Base-by-base conservation (phyloP, 2,113 vertebrate genomes). In the Thunnus thynnus region DNA sequence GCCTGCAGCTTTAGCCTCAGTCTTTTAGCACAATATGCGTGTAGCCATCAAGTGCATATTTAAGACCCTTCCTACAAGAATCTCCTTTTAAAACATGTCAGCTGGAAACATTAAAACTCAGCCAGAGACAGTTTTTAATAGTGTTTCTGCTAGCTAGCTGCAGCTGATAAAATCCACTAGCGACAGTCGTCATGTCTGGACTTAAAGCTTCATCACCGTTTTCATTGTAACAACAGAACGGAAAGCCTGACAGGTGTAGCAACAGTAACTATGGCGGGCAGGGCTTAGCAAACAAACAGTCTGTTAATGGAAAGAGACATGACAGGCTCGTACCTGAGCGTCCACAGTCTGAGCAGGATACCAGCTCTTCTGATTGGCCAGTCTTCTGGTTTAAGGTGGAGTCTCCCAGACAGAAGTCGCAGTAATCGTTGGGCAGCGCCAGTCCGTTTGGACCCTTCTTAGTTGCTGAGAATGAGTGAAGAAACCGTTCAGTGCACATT, bases 371-470 rank as follows among this genome's bases (percentile, higher is more conserved):
- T 0, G 98, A 96, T 25, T 99, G 97, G 1, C 96, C 97, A 0
- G 98, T 99, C 74, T 99, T 99, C 95, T 99, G 99, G 93, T 99
- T 99, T 92, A 98, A 95, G 83, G 97, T 97, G 41, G 98, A 99
- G 80, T 99, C 98, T 0, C 98, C 98, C 89, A 99, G 92, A 83
- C 98, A 99, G 94, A 99, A 99, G 84, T 99, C 98, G 1, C 98
- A 99, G 94, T 99, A 99, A 86, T 99, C 98, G 87, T 99, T 99
- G 86, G 98, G 98, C 70, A 98, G 63, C 0, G 98, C 98, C 86
- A 99, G 74, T 0, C 98, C 98, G 0, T 99, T 97, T 0, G 98
- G 98, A 1, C 98, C 98, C 48, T 98, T 99, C 91, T 99, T 99
- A 78, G 96, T 97, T 93, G 94, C 94, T 95, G 55, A 88, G 44